phyloP scores from a whole-genome alignment of 2,113 vertebrate genomes.

The Marmota monax region DNA sequence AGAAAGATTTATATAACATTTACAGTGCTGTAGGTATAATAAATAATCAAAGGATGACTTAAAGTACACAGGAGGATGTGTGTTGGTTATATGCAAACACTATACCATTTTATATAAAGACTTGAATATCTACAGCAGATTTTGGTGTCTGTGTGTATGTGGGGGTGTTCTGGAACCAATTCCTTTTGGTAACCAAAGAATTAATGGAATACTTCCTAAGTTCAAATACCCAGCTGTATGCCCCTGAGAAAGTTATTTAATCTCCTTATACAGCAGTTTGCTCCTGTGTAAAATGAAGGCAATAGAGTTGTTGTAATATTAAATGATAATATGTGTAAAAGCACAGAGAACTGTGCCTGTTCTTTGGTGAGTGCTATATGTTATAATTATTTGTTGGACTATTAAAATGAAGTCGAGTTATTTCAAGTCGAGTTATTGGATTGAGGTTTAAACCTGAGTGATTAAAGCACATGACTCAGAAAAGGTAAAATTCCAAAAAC shows the following conservation, averaged over 20 bases:
- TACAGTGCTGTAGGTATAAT: neutral
- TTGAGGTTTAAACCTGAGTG: neutral
- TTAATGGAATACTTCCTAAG: neutral
- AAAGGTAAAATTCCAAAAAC: constrained; percentile 27
- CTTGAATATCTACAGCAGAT: neutral
- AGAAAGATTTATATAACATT: neutral
- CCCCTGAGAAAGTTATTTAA: constrained; percentile 10
- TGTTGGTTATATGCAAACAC: neutral
- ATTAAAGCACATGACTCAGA: constrained; percentile 37
- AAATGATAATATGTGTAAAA: neutral
- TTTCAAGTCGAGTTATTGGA: neutral
- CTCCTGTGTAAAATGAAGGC: constrained; percentile 42
- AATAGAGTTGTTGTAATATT: neutral
- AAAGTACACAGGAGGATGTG: neutral
- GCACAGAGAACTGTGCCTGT: constrained; percentile 4
- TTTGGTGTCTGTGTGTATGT: too few relatives aligned
- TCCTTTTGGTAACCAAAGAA: neutral
- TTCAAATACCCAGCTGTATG: neutral
- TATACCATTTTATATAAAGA: neutral
- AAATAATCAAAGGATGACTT: neutral
- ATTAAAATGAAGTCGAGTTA: neutral
- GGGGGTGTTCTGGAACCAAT: neutral
- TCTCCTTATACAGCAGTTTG: neutral
- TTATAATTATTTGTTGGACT: constrained; percentile 18
- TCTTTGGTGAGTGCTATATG: constrained; percentile 4